Conservation (phyloP, 2,888 invertebrate genomes). For the Lepidochrysops patricia region DNA sequence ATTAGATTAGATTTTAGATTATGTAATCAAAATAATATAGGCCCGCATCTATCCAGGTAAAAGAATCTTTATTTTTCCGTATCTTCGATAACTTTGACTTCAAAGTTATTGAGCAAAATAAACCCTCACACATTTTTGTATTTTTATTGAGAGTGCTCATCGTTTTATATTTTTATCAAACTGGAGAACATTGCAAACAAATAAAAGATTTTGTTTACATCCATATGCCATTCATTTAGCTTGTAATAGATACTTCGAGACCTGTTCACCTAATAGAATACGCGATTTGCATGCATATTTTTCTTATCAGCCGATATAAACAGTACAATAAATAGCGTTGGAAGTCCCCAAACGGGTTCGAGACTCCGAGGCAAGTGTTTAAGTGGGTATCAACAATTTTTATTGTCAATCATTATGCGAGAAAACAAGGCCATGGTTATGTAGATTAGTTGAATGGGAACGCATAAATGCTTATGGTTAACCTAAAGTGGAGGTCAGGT, state of each 20-base stretch:
- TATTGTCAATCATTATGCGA: constrained; percentile 11
- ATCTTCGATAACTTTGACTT: no score
- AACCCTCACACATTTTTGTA: no score
- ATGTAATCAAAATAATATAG: no score
- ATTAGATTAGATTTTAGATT: no score
- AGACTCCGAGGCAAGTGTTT: not conserved
- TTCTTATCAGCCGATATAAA: not conserved
- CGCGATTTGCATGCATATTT: not conserved
- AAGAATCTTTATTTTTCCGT: no score
- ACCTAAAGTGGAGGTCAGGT: not conserved
- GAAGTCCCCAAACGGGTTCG: not conserved
- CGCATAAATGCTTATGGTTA: constrained; percentile 7
- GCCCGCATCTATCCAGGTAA: no score
- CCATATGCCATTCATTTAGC: not conserved
- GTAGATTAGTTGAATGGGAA: not conserved
- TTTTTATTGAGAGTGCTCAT: not conserved
- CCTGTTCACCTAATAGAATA: not conserved
- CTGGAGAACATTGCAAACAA: not conserved
- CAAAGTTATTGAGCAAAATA: no score
- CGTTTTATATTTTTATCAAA: not conserved
- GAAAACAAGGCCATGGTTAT: constrained; percentile 9
- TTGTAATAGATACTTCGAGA: not conserved
- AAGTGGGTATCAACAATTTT: constrained; percentile 6
- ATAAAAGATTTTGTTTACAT: not conserved
- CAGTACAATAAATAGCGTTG: not conserved